Conservation (phyloP, 2,888 invertebrate species). For the Galeruca laticollis region DNA sequence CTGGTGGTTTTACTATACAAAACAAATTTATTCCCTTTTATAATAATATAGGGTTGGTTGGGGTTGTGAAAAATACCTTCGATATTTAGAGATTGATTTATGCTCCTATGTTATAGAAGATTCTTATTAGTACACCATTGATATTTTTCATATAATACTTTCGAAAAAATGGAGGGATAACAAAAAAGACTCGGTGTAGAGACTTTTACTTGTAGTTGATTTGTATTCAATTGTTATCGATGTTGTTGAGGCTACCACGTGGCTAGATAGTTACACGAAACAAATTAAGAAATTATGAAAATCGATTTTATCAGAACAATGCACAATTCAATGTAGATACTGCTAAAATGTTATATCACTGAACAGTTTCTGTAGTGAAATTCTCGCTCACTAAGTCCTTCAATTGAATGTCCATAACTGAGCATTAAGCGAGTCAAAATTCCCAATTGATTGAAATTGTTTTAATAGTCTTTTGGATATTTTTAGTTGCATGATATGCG, state of each 20-base stretch:
- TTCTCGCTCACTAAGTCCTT: no score
- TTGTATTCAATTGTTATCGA: background rate
- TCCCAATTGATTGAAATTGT: no score
- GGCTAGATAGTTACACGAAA: background rate
- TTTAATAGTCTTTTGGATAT: no score
- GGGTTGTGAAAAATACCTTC: slow-evolving; percentile 38
- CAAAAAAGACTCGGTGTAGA: background rate
- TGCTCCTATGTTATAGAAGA: slow-evolving; percentile 14
- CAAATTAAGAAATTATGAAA: background rate
- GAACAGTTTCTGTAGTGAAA: no score
- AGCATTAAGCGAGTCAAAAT: no score
- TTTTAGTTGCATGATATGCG: no score
- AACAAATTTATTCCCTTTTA: slow-evolving; percentile 44
- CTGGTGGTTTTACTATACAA: slow-evolving; percentile 33
- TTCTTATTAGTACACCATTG: slow-evolving; percentile 36
- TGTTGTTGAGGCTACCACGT: background rate
- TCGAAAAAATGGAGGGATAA: background rate
- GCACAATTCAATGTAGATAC: no score
- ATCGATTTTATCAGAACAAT: background rate
- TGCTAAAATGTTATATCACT: no score
- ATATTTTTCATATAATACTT: slow-evolving; percentile 7
- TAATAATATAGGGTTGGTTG: slow-evolving; percentile 38
- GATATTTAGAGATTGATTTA: slow-evolving; percentile 46
- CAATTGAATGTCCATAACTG: no score
- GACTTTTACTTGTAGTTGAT: slow-evolving; percentile 5